Evolutionary conservation across 2,888 invertebrate species (phyloP), one percentile per base, ranked within the genome.

Genomic region (Melangyna quadrimaculata): DNA sequence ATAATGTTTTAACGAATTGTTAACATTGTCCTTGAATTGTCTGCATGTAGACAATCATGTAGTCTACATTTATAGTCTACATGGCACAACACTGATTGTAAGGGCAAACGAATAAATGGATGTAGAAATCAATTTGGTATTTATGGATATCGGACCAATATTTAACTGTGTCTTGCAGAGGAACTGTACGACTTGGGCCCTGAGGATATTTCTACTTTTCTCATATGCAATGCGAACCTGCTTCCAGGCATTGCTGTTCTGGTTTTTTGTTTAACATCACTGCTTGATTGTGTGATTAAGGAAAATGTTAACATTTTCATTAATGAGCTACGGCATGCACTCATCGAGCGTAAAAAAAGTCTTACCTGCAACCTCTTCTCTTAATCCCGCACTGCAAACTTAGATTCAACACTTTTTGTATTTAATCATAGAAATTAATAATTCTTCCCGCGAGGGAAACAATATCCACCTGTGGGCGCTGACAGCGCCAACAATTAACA

Each of bases 371-470:
- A 51, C 14, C 51, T 19, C 80, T 53, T 37, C 69, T 59, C 32
- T 51, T 12, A 48, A 19, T n/a, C 9, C 19, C 12, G n/a, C n/a
- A 27, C 1, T n/a, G 17, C 53, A 70, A 57, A 14, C 77, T 73
- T 43, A 29, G 29, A 55, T 10, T 67, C 69, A 67, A 72, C 71
- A 74, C 17, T 79, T 79, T 75, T 79, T 74, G 17, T 79, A 24
- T 61, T 79, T 71, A 83, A 79, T 75, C 83, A 79, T 79, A 83
- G 71, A 74, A 83, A 83, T 83, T 79, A 83, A 79, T 79, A 79
- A 73, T 63, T 53, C 32, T 27, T 72, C 22, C 2, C 32, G 17
- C 32, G 17, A 45, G 5, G 45, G n/a, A 61, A 10, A 72, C 14
- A 45, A n/a, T 29, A 9, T 2, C 22, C 22, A 43, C 27, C 35